phyloP scores from a whole-genome alignment of 2,797 vertebrate species.

The Aselliscus stoliczkanus region DNA sequence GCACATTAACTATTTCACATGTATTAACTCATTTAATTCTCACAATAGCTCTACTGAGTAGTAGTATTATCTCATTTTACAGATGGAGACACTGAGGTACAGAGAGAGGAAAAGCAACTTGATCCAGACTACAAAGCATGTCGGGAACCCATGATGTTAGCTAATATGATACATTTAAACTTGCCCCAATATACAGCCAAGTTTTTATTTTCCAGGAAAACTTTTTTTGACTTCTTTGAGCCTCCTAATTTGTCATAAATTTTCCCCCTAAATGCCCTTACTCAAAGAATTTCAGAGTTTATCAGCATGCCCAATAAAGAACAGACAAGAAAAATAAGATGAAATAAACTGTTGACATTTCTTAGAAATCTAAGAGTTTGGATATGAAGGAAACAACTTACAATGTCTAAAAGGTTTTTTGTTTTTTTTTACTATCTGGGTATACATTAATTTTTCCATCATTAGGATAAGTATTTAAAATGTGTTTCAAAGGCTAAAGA shows the following conservation, averaged over 20 bases:
- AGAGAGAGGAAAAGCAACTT: neutral
- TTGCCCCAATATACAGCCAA: neutral
- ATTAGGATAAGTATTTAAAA: neutral
- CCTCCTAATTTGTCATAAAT: neutral
- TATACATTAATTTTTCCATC: neutral
- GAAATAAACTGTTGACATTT: neutral
- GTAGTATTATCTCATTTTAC: neutral
- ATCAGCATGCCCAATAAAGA: neutral
- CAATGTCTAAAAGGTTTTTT: neutral
- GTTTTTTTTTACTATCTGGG: neutral
- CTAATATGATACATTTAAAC: neutral
- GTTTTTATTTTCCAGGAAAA: neutral
- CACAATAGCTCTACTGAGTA: accelerated
- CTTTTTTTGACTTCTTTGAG: neutral
- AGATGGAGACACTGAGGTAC: neutral
- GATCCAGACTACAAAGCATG: neutral
- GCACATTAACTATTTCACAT: neutral
- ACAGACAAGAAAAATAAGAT: neutral
- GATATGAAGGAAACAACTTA: neutral
- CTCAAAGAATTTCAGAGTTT: neutral
- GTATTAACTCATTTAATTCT: neutral
- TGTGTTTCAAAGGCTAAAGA: neutral
- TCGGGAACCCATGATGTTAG: accelerated
- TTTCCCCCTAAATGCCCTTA: neutral
- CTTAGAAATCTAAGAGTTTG: neutral